Conservation (phyloP, 35 echinoderm and acorn worm species). For the Anneissia japonica region DNA sequence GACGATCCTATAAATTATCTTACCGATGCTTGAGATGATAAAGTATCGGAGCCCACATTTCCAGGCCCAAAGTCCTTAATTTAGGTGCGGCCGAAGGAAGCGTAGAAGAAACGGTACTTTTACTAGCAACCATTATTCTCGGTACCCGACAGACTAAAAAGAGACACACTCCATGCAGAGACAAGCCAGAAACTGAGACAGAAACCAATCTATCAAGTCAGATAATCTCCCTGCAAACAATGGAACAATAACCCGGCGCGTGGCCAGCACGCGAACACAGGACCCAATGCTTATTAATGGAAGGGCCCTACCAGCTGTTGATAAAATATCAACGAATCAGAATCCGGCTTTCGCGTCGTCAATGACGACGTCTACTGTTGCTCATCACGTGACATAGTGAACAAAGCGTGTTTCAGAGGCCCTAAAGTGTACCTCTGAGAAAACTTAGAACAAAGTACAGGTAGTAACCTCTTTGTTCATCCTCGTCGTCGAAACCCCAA, state of each 20-base stretch:
- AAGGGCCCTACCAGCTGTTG: neutral
- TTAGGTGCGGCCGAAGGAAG: neutral
- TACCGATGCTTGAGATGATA: neutral
- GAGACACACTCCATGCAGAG: neutral
- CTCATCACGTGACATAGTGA: neutral
- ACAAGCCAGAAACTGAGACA: neutral
- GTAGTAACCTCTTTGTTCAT: neutral
- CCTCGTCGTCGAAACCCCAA: too few relatives aligned
- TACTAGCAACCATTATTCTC: neutral
- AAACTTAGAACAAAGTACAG: neutral
- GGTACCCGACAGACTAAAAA: neutral
- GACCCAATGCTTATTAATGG: neutral
- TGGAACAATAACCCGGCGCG: neutral
- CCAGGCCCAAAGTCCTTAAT: neutral
- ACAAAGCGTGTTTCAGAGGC: neutral
- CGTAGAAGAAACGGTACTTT: neutral
- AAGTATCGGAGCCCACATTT: neutral
- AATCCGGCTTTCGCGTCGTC: neutral
- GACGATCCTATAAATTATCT: too few relatives aligned
- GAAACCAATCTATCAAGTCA: neutral
- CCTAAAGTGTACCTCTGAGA: neutral
- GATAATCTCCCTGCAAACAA: neutral
- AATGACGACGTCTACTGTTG: neutral
- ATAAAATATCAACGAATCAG: neutral
- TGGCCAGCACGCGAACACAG: neutral